Conservation (phyloP, 2,113 vertebrate genomes). For the Pipa parva region DNA sequence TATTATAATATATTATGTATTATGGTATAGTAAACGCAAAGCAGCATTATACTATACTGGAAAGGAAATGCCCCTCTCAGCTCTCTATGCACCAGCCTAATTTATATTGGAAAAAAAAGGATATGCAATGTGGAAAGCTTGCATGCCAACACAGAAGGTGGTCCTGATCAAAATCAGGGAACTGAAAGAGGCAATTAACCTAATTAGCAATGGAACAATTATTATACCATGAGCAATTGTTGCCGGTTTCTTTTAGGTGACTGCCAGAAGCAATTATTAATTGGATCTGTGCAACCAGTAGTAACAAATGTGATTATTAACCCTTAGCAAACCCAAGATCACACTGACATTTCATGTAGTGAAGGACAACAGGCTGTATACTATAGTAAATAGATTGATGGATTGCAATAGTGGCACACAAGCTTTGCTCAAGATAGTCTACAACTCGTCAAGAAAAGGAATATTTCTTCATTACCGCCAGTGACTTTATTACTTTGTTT, state of each 20-base stretch:
- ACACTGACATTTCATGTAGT: neutral
- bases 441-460: neutral
- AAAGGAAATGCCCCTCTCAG: no score
- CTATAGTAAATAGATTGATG: neutral
- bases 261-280: constrained; percentile 22
- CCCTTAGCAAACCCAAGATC: neutral
- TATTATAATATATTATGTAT: no score
- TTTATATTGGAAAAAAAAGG: no score
- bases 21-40: no score
- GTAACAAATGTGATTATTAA: constrained; percentile 12
- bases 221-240: constrained; percentile 21
- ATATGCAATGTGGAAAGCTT: no score
- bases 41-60: no score
- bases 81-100: no score
- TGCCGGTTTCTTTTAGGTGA: constrained; percentile 9
- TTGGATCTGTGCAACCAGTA: constrained; percentile 18
- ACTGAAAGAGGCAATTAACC: constrained; percentile 33
- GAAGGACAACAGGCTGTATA: neutral
- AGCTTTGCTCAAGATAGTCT: no score
- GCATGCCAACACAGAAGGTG: constrained; percentile 13
- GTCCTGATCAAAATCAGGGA: constrained; percentile 8
- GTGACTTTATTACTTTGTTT: no score
- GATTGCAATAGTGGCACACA: no score
- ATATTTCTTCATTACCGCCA: no score
- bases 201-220: constrained; percentile 37